A percentile compares a stretch with the other conserved stretches of the same genome.
These are phyloP conservation scores for Trachemys scripta DNA, from an alignment of 2,113 vertebrate genomes.

Conservation along the genomic window DNA sequence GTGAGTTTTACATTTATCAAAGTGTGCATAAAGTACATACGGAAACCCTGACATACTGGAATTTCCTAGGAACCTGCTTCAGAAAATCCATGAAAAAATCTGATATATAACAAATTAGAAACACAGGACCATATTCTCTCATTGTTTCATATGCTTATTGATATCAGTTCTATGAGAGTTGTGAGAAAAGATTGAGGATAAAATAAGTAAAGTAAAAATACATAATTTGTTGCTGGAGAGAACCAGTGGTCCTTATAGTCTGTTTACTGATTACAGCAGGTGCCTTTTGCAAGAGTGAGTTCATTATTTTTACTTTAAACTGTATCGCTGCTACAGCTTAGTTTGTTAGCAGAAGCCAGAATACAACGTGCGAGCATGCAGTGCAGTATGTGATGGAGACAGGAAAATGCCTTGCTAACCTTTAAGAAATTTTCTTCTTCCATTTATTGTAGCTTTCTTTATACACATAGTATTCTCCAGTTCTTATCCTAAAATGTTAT, in stretches of 20 bases:
- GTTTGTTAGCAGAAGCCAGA: too few species aligned
- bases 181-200: background rate
- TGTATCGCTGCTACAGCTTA: too few species aligned
- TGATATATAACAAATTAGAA: background rate
- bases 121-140: background rate
- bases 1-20: background rate
- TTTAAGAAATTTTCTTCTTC: background rate
- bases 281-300: too few species aligned
- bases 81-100: background rate
- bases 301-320: too few species aligned
- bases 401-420: background rate
- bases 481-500: background rate
- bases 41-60: background rate
- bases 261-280: too few species aligned
- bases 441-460: background rate
- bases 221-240: too few species aligned
- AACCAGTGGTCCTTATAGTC: too few species aligned
- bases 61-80: background rate
- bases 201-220: background rate
- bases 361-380: background rate
- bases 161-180: background rate
- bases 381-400: background rate
- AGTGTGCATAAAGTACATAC: background rate
- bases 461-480: background rate
- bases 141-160: background rate